phyloP scores from a whole-genome alignment of 37 sponge, comb jelly and placozoan species.

The Halisarca cf. caerulea region DNA sequence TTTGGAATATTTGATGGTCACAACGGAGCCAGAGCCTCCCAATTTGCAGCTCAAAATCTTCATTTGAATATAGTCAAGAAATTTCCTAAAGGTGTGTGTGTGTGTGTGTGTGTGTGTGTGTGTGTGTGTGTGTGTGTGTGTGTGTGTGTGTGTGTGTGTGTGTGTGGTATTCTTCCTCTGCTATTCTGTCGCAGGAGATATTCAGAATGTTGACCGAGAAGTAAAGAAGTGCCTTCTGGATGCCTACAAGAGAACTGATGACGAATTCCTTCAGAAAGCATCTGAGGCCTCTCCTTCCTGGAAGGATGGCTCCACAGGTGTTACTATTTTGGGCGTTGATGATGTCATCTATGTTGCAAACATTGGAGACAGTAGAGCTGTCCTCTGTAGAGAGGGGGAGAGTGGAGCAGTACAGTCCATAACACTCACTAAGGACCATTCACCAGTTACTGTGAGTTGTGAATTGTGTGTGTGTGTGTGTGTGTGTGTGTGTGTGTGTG shows the following conservation, averaged over 20 bases:
- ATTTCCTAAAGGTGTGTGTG: constrained; percentile 65
- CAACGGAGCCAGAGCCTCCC: constrained; percentile 75
- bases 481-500: neutral
- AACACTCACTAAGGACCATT: constrained; percentile 76
- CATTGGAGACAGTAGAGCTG: constrained; percentile 85
- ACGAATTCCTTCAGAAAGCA: constrained; percentile 75
- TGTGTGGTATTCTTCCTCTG: neutral
- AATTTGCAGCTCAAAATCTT: constrained; percentile 71
- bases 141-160: neutral
- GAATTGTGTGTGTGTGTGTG: too few relatives aligned
- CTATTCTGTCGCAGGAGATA: constrained; percentile 36
- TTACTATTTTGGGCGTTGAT: constrained; percentile 61
- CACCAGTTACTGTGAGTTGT: constrained; percentile 59
- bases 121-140: too few relatives aligned
- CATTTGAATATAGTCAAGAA: constrained; percentile 57
- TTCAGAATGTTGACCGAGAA: constrained; percentile 70
- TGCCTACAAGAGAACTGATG: constrained; percentile 78
- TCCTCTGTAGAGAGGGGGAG: constrained; percentile 52
- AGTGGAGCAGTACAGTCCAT: constrained; percentile 31
- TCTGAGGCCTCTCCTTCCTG: constrained; percentile 68
- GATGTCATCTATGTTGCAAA: constrained; percentile 75
- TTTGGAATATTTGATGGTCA: constrained; percentile 93
- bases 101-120: neutral
- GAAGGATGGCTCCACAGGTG: constrained; percentile 87
- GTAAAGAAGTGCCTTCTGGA: constrained; percentile 78